Base-by-base conservation (phyloP, 2,113 vertebrate genomes). In the Ariopsis seemanni region DNA sequence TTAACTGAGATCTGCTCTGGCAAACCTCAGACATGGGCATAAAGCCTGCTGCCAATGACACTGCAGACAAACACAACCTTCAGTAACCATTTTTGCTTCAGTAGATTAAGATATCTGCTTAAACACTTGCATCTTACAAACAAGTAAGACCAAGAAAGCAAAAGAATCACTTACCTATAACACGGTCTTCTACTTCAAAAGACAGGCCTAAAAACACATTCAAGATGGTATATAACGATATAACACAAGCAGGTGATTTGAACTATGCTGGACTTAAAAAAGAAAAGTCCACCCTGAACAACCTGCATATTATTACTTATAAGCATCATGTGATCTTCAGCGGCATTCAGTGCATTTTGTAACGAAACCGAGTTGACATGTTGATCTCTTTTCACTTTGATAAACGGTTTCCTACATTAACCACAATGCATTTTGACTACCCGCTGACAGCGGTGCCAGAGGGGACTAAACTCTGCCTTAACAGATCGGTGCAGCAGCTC, bases 141-240 rank as follows among this genome's bases (percentile, higher is more conserved):
- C 4, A 58, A 10, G 52, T 48, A 75, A 52, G 25, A 25, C 2
- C 30, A 42, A 53, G 25, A 52, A 30, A 58, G 20, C 74, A 63
- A 62, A 60, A 34, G 48, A n/a, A 69, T 42, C 85, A 87, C 95
- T 95, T 95, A 99, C 98, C 96, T 88, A 93, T 63, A 90, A 97
- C 62, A 6, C 92, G 93, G 89, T 93, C 96, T 85, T 97, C 94
- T 89, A 98, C 94, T 82, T 94, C 94, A 83, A 95, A 93, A 86
- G 94, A 91, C 69, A 99, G 91, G 69, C 92, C 98, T 99, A 89
- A 87, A 94, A 93, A 77, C 91, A 42, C 90, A 90, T 34, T 7
- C 1, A 80, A 63, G 27, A 65, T 1, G n/a, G n/a, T 55, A 48
- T n/a, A 25, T 17, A 30, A 65, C 34, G 0, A 65, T 20, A 42